Evolutionary conservation across 1,140 invertebrate species (phyloP).

Genomic region (Trachymyrmex septentrionalis): DNA sequence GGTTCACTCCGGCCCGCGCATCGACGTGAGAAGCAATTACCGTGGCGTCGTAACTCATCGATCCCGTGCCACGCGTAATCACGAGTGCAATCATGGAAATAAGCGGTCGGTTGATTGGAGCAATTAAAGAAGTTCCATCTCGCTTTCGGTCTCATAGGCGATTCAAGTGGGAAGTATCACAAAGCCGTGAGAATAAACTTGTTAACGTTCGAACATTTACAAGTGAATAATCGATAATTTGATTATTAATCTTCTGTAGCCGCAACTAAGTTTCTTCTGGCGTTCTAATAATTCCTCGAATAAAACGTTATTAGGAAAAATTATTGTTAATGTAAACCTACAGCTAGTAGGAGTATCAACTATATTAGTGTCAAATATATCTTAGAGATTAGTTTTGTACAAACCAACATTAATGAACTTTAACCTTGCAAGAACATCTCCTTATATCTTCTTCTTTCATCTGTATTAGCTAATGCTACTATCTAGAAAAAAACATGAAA

Average conservation of each 20-base stretch:
- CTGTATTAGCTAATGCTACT: conserved; percentile 5
- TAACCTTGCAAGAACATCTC: conserved; percentile 30
- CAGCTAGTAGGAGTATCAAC: background rate
- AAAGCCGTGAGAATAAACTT: background rate
- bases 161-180: conserved; percentile 6
- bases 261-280: background rate
- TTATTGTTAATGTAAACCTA: conserved; percentile 5
- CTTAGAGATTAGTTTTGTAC: background rate
- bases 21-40: conserved; percentile 57
- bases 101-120: conserved; percentile 18
- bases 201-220: background rate
- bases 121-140: conserved; percentile 49
- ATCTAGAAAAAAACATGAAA: conserved; percentile 17
- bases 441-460: conserved; percentile 27
- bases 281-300: background rate
- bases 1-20: background rate
- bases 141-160: conserved; percentile 19
- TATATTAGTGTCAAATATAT: conserved; percentile 23
- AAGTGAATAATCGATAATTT: conserved; percentile 7
- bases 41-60: conserved; percentile 49
- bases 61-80: conserved; percentile 40
- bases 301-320: background rate
- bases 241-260: background rate
- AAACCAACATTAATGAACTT: conserved; percentile 17
- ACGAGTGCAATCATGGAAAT: conserved; percentile 30